Evolutionary conservation across 2,888 invertebrate genomes (phyloP).

Genomic region (Bellardia pandia): DNA sequence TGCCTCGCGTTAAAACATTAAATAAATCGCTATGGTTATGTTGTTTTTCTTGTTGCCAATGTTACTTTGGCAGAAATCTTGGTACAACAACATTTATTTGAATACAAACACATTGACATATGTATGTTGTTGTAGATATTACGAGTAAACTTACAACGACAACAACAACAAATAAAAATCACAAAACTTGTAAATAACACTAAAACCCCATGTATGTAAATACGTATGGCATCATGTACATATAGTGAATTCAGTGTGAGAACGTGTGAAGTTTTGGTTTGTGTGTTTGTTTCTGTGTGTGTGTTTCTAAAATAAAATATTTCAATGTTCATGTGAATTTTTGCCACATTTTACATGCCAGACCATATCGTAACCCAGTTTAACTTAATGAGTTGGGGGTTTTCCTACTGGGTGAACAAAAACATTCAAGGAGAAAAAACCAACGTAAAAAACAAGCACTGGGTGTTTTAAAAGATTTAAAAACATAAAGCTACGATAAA

Average conservation of each 20-base stretch:
- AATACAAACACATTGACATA: conserved; percentile 43
- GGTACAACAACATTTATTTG: conserved; percentile 49
- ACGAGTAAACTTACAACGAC: conserved; percentile 53
- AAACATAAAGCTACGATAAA: conserved; percentile 71
- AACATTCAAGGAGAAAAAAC: conserved; percentile 43
- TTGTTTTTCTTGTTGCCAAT: conserved; percentile 78
- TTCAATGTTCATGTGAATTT: conserved; percentile 46
- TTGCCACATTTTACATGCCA: conserved; percentile 50
- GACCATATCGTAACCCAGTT: conserved; percentile 59
- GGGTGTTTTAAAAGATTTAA: conserved; percentile 62
- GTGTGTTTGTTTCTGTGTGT: no score
- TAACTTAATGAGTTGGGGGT: conserved; percentile 31
- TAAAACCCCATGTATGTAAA: conserved; percentile 33
- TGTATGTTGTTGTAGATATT: conserved; percentile 36
- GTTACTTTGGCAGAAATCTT: conserved; percentile 73
- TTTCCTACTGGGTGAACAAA: conserved; percentile 41
- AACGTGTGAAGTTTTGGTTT: neutral
- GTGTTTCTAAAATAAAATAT: conserved; percentile 33
- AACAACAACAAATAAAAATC: conserved; percentile 12
- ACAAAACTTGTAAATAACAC: conserved; percentile 37
- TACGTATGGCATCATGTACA: neutral
- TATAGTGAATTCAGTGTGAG: neutral
- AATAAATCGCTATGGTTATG: conserved; percentile 82
- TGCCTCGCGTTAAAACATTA: conserved; percentile 80
- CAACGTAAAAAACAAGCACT: neutral